A percentile compares a stretch with the other conserved stretches of the same genome.
These are phyloP conservation scores for Paramacrobiotus metropolitanus DNA, from an alignment of 1,140 invertebrate genomes.

Conservation along the genomic window DNA sequence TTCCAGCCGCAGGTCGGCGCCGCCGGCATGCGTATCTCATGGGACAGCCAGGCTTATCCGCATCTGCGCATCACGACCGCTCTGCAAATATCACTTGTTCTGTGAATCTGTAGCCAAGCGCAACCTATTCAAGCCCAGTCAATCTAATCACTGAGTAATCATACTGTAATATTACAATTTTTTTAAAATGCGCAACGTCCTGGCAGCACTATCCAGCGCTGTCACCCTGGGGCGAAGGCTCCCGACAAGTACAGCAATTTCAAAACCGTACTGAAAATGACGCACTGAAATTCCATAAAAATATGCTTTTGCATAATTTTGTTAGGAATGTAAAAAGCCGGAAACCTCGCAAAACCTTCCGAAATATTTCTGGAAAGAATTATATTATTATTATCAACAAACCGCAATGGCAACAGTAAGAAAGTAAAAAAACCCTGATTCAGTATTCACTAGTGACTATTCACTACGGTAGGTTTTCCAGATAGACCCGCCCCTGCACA, in stretches of 20 bases:
- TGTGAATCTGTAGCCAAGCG: neutral
- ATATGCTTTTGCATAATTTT: too few relatives aligned
- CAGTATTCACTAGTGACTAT: too few relatives aligned
- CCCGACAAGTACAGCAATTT: neutral
- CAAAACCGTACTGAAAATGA: neutral
- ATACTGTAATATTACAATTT: too few relatives aligned
- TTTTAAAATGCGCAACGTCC: too few relatives aligned
- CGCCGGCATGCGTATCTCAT: slow-evolving; percentile 92
- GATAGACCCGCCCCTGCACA: too few relatives aligned
- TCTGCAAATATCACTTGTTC: neutral
- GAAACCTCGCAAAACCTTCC: neutral
- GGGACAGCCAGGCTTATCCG: slow-evolving; percentile 45
- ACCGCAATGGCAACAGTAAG: too few relatives aligned
- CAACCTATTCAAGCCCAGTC: neutral
- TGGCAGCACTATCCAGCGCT: too few relatives aligned
- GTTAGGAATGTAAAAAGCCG: neutral
- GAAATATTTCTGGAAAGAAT: neutral
- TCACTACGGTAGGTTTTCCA: too few relatives aligned
- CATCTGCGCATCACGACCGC: neutral
- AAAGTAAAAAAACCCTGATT: too few relatives aligned
- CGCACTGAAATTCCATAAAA: neutral
- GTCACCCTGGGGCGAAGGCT: too few relatives aligned
- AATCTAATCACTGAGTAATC: neutral
- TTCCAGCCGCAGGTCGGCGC: slow-evolving; percentile 47
- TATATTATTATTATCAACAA: neutral